phyloP scores from a whole-genome alignment of 2,797 vertebrate species.

The Bufotes viridis region DNA sequence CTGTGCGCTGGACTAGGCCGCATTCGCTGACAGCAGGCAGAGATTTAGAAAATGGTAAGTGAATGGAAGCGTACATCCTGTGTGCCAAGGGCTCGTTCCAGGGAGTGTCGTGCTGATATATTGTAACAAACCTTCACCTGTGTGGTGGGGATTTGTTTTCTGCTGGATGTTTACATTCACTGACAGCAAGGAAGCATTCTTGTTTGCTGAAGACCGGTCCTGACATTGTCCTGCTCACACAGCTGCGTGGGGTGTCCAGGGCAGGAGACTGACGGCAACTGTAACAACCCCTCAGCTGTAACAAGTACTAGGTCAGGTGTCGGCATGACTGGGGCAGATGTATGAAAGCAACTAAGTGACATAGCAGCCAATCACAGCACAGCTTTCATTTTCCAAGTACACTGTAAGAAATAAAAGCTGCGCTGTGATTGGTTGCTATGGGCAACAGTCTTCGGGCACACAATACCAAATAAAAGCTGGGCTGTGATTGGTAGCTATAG shows the following conservation, averaged over 20 bases:
- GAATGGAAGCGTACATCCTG: too few species aligned
- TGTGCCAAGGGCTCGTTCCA: too few species aligned
- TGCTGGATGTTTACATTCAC: not conserved
- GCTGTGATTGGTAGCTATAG: not conserved
- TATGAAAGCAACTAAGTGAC: not conserved
- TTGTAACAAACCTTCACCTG: not conserved
- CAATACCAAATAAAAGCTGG: not conserved
- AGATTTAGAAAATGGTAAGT: too few species aligned
- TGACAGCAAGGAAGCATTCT: not conserved
- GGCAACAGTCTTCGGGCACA: not conserved
- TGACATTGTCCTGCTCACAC: too few species aligned
- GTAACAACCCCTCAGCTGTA: not conserved
- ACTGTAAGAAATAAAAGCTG: not conserved
- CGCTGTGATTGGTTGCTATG: not conserved
- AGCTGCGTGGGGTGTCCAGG: too few species aligned
- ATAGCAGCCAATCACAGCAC: not conserved
- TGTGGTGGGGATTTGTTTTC: too few species aligned
- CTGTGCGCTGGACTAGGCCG: too few species aligned
- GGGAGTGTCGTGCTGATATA: not conserved
- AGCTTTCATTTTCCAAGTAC: not conserved
- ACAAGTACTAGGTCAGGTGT: not conserved
- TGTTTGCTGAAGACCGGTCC: too few species aligned
- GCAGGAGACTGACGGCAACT: not conserved
- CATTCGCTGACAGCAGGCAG: too few species aligned
- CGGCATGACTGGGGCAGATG: not conserved